phyloP scores from a whole-genome alignment of 2,797 vertebrate genomes.

The Sardinella longiceps region DNA sequence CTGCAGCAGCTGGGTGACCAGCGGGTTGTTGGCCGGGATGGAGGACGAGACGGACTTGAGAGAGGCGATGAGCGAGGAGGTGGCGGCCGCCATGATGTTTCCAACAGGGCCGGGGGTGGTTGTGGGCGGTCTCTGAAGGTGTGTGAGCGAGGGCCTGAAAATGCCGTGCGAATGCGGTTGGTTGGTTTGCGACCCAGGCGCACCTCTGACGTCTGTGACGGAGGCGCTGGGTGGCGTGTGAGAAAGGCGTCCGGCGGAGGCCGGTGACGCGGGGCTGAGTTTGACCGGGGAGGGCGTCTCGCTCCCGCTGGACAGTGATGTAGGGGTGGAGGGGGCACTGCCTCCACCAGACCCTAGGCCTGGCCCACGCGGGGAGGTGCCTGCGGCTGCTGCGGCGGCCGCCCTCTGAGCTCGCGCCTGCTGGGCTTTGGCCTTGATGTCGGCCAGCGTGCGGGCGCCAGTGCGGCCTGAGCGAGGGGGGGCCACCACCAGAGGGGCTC shows the following conservation, averaged over 20 bases:
- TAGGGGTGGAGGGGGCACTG: slow-evolving; percentile 73
- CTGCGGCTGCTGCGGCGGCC: slow-evolving; percentile 76
- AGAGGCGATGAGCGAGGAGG: slow-evolving; percentile 52
- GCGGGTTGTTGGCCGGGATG: slow-evolving; percentile 92
- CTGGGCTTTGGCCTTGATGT: slow-evolving; percentile 97
- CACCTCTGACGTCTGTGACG: slow-evolving; percentile 27
- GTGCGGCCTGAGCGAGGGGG: slow-evolving; percentile 84
- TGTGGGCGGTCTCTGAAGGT: slow-evolving; percentile 68
- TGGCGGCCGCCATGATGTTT: neutral
- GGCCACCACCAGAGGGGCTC: slow-evolving; percentile 77
- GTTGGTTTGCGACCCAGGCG: neutral
- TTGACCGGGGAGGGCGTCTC: slow-evolving; percentile 55
- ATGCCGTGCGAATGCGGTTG: neutral
- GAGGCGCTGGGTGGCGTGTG: slow-evolving; percentile 29
- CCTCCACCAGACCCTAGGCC: slow-evolving; percentile 84
- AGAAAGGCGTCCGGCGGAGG: slow-evolving; percentile 37
- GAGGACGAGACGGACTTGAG: slow-evolving; percentile 75
- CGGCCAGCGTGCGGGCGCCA: slow-evolving; percentile 92
- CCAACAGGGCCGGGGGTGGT: neutral
- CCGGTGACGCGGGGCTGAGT: slow-evolving; percentile 47
- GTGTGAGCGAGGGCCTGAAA: slow-evolving; percentile 35
- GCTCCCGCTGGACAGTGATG: slow-evolving; percentile 73
- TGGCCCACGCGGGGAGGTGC: slow-evolving; percentile 71
- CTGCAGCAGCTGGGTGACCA: slow-evolving; percentile 93
- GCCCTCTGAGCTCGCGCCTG: slow-evolving; percentile 89